A percentile compares a stretch with the other conserved stretches of the same genome.
Conservation (phyloP, 1,140 invertebrate genomes). For the Ruditapes philippinarum region DNA sequence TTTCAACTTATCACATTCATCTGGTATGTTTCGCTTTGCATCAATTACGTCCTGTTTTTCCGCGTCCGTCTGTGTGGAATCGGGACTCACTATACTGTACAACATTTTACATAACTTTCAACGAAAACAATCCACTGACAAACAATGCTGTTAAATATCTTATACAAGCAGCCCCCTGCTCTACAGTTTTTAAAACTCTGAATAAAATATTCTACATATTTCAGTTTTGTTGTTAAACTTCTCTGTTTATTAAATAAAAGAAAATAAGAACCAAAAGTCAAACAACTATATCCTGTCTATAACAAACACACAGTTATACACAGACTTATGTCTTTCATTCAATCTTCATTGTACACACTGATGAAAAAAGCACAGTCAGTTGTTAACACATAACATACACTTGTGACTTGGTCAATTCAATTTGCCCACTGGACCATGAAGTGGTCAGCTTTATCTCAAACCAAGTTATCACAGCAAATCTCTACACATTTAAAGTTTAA, state of each 20-base stretch:
- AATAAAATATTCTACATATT: not conserved
- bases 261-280: not conserved
- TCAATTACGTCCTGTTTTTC: constrained; percentile 58
- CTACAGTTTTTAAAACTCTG: not conserved
- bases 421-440: constrained; percentile 52
- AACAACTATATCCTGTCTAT: not conserved
- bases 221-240: too few species aligned
- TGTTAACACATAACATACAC: constrained; percentile 19
- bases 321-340: not conserved
- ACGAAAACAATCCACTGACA: too few species aligned
- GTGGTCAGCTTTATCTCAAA: constrained; percentile 27
- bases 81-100: constrained; percentile 57
- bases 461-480: constrained; percentile 24
- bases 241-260: not conserved
- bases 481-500: constrained; percentile 27
- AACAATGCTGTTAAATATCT: not conserved
- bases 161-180: too few species aligned
- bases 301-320: not conserved
- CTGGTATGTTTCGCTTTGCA: constrained; percentile 10
- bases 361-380: constrained; percentile 4
- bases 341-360: not conserved
- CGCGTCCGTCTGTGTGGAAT: constrained; percentile 60
- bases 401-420: constrained; percentile 1
- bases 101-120: constrained; percentile 44
- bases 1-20: constrained; percentile 35